Evolutionary conservation across 2,797 vertebrate genomes (phyloP).

Genomic region (Sardinella longiceps): DNA sequence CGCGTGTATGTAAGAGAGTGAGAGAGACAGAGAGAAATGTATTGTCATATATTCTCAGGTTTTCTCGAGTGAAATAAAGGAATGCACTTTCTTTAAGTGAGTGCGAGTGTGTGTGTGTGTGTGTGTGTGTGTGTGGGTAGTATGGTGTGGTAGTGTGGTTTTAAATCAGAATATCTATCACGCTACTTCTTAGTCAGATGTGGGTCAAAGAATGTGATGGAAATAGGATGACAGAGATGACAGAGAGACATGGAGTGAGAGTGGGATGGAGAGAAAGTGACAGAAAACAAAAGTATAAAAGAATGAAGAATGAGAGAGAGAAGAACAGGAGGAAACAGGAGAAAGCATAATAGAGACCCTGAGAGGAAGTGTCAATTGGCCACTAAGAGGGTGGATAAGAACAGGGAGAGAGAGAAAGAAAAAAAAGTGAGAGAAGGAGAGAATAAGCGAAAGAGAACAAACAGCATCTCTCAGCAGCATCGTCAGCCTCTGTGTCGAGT

Average conservation of each 20-base stretch:
- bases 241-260: conserved; percentile 16
- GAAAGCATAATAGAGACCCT: not conserved
- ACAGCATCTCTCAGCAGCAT: conserved; percentile 39
- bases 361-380: not conserved
- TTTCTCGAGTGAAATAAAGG: too few relatives aligned
- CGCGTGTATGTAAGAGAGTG: not conserved
- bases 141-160: too few relatives aligned
- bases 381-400: not conserved
- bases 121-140: not conserved
- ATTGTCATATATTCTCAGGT: too few relatives aligned
- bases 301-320: not conserved
- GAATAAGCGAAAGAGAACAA: conserved; percentile 52
- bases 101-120: conserved; percentile 31
- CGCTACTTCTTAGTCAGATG: conserved; percentile 30
- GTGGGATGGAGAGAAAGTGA: conserved; percentile 26
- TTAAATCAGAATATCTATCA: not conserved
- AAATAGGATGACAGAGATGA: conserved; percentile 23
- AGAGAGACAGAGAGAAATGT: too few relatives aligned
- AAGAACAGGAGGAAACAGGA: not conserved
- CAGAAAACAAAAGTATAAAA: not conserved
- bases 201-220: conserved; percentile 37
- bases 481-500: conserved; percentile 58
- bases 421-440: conserved; percentile 28
- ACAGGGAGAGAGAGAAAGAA: not conserved
- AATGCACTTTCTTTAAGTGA: too few relatives aligned